A percentile compares a stretch with the other conserved stretches of the same genome.
phyloP scores from a whole-genome alignment of 2,797 vertebrate genomes.

The Onychomys torridus region DNA sequence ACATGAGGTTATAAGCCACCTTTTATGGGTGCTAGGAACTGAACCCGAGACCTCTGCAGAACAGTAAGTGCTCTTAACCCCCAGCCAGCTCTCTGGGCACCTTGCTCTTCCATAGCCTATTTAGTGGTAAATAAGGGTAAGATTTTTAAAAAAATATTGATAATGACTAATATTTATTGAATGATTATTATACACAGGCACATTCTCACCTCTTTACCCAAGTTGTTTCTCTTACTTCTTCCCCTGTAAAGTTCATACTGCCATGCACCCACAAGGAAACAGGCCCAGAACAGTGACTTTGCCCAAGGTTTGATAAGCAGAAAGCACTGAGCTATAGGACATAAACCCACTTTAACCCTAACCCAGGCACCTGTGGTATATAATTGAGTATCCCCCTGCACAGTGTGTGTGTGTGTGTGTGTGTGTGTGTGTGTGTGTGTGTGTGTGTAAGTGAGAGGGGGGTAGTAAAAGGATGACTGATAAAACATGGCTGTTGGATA shows the following conservation, averaged over 20 bases:
- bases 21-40: background rate
- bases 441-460: background rate
- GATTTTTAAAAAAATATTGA: background rate
- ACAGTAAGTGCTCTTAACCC: background rate
- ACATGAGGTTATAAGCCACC: background rate
- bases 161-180: background rate
- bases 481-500: background rate
- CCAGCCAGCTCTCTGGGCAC: background rate
- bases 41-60: background rate
- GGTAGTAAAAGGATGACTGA: background rate
- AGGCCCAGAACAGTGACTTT: background rate
- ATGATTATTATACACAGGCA: background rate
- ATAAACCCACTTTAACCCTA: background rate
- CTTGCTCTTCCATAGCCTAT: background rate
- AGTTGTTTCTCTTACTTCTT: background rate
- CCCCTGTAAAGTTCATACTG: background rate
- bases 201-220: background rate
- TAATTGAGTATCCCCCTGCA: background rate
- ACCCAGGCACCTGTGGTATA: background rate
- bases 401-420: background rate
- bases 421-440: background rate
- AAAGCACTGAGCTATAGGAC: background rate
- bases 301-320: background rate
- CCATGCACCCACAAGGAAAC: background rate
- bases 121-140: background rate